Percentiles rank a stretch among this genome's conserved stretches.
phyloP scores from a whole-genome alignment of 2,888 invertebrate genomes.

The Sinopyrophorus schimmeli region DNA sequence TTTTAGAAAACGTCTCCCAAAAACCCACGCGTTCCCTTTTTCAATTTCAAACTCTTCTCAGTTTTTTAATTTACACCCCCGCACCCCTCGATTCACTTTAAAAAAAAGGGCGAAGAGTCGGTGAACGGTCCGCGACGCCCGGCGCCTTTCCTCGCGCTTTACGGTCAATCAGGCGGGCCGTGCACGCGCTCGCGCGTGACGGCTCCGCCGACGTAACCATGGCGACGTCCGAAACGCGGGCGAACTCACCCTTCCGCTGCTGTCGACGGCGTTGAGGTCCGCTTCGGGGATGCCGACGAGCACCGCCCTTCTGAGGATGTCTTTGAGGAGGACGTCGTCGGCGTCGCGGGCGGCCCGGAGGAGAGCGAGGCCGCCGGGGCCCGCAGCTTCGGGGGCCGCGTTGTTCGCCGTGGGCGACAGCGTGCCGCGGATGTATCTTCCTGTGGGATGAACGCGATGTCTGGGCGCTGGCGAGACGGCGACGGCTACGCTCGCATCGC shows the following conservation, averaged over 20 bases:
- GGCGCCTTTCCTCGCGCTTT: too few species aligned
- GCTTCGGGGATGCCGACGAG: slow-evolving; percentile 52
- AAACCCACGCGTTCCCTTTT: too few species aligned
- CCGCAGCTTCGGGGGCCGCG: slow-evolving; percentile 46
- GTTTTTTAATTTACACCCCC: too few species aligned
- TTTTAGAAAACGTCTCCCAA: too few species aligned
- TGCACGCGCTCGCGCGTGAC: too few species aligned
- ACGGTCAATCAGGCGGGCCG: too few species aligned
- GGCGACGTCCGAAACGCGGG: too few species aligned
- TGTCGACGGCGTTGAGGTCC: slow-evolving; percentile 60
- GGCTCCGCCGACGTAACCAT: too few species aligned
- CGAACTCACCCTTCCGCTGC: slow-evolving; percentile 63
- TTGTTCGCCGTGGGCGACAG: slow-evolving; percentile 54
- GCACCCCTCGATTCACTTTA: too few species aligned
- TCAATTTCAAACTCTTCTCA: too few species aligned
- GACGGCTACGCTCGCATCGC: slow-evolving; percentile 39
- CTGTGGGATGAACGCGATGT: slow-evolving; percentile 51
- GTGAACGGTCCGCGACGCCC: too few species aligned
- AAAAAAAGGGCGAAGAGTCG: too few species aligned
- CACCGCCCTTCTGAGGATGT: slow-evolving; percentile 54
- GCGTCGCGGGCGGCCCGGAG: slow-evolving; percentile 61
- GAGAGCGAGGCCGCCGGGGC: slow-evolving; percentile 52
- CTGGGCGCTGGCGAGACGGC: slow-evolving; percentile 48
- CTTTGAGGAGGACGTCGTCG: slow-evolving; percentile 56
- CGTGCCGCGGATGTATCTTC: slow-evolving; percentile 52